These are phyloP conservation scores for Brachionus paranguensis DNA, from an alignment of 1,140 invertebrate genomes.

Conservation along the genomic window DNA sequence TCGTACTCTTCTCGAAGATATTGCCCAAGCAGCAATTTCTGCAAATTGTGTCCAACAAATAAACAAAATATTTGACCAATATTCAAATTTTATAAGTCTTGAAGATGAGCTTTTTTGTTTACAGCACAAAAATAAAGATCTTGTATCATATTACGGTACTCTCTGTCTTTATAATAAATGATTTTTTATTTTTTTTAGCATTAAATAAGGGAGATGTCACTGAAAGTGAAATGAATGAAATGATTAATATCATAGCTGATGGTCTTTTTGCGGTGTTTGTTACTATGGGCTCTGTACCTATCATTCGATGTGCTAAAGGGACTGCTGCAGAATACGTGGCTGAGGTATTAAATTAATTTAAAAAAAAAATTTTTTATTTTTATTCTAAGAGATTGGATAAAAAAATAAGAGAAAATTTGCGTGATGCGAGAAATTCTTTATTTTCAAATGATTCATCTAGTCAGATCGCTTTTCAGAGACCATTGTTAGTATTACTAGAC, in stretches of 20 bases:
- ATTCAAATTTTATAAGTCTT: conserved; percentile 66
- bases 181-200: conserved; percentile 58
- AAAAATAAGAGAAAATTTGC: conserved; percentile 89
- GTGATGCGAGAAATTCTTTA: conserved; percentile 89
- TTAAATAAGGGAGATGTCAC: conserved; percentile 89
- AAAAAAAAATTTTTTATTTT: not conserved
- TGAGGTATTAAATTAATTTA: conserved; percentile 55
- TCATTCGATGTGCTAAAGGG: conserved; percentile 86
- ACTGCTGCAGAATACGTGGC: conserved; percentile 98
- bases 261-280: conserved; percentile 95
- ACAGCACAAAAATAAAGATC: conserved; percentile 80
- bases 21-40: conserved; percentile 82
- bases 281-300: conserved; percentile 82
- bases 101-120: conserved; percentile 96
- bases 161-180: not conserved
- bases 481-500: conserved; percentile 84
- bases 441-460: conserved; percentile 75
- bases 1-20: conserved; percentile 85
- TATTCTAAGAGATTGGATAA: conserved; percentile 75
- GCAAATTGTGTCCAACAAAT: conserved; percentile 71
- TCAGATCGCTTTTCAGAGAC: conserved; percentile 76
- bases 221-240: conserved; percentile 87
- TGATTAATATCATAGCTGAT: conserved; percentile 90
- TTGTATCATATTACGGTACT: conserved; percentile 83
- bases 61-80: conserved; percentile 65